These are phyloP conservation scores for Noctua pronuba DNA, from an alignment of 2,888 invertebrate genomes.

Conservation along the genomic window DNA sequence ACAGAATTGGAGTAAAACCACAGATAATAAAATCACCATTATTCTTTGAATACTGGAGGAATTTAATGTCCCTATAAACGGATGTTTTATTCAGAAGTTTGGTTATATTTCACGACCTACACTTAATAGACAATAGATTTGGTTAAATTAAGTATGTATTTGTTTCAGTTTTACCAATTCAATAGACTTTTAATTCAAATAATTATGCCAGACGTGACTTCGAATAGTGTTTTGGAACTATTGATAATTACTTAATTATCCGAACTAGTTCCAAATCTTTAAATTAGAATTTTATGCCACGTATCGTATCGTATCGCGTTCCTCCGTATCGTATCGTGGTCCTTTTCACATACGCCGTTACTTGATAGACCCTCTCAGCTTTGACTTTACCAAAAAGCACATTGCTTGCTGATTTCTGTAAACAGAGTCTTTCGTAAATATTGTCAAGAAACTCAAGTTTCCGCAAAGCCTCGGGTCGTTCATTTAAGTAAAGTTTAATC, in stretches of 20 bases:
- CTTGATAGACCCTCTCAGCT: neutral
- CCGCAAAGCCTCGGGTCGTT: slow-evolving; percentile 4
- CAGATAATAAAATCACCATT: slow-evolving; percentile 23
- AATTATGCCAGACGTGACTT: slow-evolving; percentile 41
- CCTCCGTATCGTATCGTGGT: neutral
- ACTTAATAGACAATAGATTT: slow-evolving; percentile 44
- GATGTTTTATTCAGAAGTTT: slow-evolving; percentile 53
- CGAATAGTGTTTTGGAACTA: slow-evolving; percentile 5
- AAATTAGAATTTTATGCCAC: neutral
- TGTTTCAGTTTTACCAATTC: slow-evolving; percentile 55
- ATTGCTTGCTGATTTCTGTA: slow-evolving; percentile 16
- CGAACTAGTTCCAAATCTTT: neutral
- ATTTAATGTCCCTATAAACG: slow-evolving; percentile 21
- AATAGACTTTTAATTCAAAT: slow-evolving; percentile 39
- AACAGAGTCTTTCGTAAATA: slow-evolving; percentile 27
- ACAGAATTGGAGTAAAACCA: slow-evolving; percentile 44
- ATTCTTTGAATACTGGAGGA: slow-evolving; percentile 38
- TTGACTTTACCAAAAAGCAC: no score
- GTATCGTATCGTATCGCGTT: neutral
- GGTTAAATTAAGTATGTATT: slow-evolving; percentile 49
- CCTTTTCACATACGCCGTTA: neutral
- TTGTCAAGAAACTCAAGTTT: neutral
- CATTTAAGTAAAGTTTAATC: slow-evolving; percentile 13
- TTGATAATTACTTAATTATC: neutral
- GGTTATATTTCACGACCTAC: slow-evolving; percentile 50